phyloP scores from a whole-genome alignment of 2,888 invertebrate species.

The Iselma pallidipennis region DNA sequence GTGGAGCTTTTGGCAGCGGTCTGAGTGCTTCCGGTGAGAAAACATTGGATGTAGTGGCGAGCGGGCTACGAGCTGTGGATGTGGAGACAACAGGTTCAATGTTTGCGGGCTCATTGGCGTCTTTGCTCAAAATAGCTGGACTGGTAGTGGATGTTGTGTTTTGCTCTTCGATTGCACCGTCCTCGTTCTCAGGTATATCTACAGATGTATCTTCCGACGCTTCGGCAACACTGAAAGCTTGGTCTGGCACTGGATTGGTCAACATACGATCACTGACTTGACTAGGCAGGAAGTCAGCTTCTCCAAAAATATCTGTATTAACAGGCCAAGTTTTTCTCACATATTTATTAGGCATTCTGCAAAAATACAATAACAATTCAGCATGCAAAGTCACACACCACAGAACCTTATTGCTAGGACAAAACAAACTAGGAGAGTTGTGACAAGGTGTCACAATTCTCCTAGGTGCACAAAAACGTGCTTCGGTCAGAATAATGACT shows the following conservation, averaged over 20 bases:
- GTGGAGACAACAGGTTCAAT: slow-evolving; percentile 15
- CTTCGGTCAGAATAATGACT: neutral
- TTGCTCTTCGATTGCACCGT: neutral
- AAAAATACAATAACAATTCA: slow-evolving; percentile 3
- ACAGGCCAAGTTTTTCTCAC: slow-evolving; percentile 23
- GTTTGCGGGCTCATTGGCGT: neutral
- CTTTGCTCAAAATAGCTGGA: neutral
- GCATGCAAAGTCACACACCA: neutral
- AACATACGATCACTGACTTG: slow-evolving; percentile 11
- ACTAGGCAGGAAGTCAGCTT: slow-evolving; percentile 22
- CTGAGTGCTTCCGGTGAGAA: slow-evolving; percentile 23
- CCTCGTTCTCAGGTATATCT: slow-evolving; percentile 8
- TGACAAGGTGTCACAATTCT: neutral
- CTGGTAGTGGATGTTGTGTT: slow-evolving; percentile 5
- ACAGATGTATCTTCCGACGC: slow-evolving; percentile 1
- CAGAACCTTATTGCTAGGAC: too few species aligned
- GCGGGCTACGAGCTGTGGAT: slow-evolving; percentile 18
- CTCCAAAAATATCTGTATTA: slow-evolving; percentile 25
- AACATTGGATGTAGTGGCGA: slow-evolving; percentile 18
- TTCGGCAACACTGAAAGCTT: slow-evolving; percentile 1
- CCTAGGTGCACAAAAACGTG: neutral
- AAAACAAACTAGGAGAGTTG: neutral
- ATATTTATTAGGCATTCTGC: slow-evolving; percentile 13
- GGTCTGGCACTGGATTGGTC: slow-evolving; percentile 6
- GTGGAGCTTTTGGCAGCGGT: slow-evolving; percentile 34